These are phyloP conservation scores for Pyrgilauda ruficollis DNA, from an alignment of 2,113 vertebrate species.

Conservation along the genomic window DNA sequence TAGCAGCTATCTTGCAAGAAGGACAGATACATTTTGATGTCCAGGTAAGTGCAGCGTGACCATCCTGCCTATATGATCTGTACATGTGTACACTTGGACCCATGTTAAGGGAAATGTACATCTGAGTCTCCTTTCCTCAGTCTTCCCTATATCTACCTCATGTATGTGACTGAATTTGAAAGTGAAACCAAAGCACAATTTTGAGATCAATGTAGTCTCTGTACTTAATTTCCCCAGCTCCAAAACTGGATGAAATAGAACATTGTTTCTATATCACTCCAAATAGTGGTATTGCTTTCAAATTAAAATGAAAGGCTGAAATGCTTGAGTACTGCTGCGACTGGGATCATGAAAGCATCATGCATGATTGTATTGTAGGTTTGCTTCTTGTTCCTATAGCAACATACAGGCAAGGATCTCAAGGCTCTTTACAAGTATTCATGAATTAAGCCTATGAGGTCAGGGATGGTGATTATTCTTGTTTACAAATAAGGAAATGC, in stretches of 20 bases:
- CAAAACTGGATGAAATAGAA: neutral
- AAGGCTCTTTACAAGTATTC: neutral
- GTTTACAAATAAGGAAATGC: conserved; percentile 33
- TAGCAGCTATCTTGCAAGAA: neutral
- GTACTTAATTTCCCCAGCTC: neutral
- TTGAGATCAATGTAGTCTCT: neutral
- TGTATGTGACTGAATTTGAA: neutral
- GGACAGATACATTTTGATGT: neutral
- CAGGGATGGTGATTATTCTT: neutral
- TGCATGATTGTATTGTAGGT: neutral
- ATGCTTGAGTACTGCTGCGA: neutral
- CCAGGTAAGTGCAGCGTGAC: neutral
- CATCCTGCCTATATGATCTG: neutral
- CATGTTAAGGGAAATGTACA: neutral
- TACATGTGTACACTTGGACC: neutral
- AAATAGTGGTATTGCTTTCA: neutral
- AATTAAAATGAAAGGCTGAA: neutral
- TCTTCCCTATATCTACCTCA: neutral
- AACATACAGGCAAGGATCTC: neutral
- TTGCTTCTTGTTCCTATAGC: conserved; percentile 27
- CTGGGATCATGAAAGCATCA: neutral
- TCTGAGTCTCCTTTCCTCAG: neutral
- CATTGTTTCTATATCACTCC: neutral
- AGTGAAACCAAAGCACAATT: neutral
- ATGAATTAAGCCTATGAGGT: neutral